These are phyloP conservation scores for Corvus hawaiiensis DNA, from an alignment of 2,113 vertebrate genomes.

Conservation along the genomic window DNA sequence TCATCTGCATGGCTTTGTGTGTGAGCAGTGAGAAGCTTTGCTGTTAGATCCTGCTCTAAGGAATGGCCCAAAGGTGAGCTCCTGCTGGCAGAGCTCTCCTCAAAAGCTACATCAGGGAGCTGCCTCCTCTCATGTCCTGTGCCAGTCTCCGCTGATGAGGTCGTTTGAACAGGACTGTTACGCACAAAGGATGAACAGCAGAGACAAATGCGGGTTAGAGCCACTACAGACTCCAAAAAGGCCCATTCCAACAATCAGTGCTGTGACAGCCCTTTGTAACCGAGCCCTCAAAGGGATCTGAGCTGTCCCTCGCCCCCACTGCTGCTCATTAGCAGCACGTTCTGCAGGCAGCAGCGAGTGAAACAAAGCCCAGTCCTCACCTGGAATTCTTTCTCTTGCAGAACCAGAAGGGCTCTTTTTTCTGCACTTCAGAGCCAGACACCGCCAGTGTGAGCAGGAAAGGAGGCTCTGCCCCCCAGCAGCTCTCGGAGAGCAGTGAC, in stretches of 20 bases:
- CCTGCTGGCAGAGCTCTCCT: background rate
- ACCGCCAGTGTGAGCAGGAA: background rate
- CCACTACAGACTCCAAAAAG: background rate
- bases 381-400: background rate
- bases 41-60: background rate
- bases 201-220: background rate
- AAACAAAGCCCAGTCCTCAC: background rate
- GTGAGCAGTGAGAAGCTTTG: background rate
- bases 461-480: background rate
- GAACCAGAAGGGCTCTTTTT: constrained; percentile 62
- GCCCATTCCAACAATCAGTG: background rate
- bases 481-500: background rate
- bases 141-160: background rate
- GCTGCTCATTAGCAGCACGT: background rate
- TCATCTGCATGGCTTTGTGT: background rate
- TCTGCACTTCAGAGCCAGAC: constrained; percentile 46
- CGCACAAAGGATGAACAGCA: background rate
- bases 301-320: background rate
- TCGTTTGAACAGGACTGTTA: background rate
- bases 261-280: background rate
- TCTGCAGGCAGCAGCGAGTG: background rate
- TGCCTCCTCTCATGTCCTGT: background rate
- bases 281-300: background rate
- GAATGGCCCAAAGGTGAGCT: background rate
- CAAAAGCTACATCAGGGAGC: background rate